These are phyloP conservation scores for Craniophora ligustri DNA, from an alignment of 2,888 invertebrate species.

Conservation along the genomic window DNA sequence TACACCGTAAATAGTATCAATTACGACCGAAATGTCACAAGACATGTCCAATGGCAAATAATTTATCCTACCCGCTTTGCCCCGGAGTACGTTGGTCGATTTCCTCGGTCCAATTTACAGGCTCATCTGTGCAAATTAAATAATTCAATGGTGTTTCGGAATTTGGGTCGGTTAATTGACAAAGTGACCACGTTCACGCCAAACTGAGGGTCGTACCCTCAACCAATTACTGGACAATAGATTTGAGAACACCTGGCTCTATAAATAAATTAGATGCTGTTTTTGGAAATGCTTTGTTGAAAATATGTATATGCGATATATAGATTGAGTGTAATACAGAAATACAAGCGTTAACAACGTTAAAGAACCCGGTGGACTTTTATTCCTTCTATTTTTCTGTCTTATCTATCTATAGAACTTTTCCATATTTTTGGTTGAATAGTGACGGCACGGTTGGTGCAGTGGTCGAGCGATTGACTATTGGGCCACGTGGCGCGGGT, in stretches of 20 bases:
- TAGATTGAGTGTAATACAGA: too few relatives aligned
- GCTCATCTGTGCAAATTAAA: constrained; percentile 40
- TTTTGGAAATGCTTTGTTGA: constrained; percentile 5
- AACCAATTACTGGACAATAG: constrained; percentile 43
- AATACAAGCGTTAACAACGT: too few relatives aligned
- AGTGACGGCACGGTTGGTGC: too few relatives aligned
- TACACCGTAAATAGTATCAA: too few relatives aligned
- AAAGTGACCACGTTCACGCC: constrained; percentile 45
- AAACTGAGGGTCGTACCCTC: constrained; percentile 20
- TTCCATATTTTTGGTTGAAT: too few relatives aligned
- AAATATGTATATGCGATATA: constrained; percentile 7
- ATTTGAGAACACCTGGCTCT: constrained; percentile 41
- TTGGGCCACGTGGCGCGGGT: too few relatives aligned
- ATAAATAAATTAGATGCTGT: constrained; percentile 42
- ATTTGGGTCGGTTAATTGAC: constrained; percentile 42
- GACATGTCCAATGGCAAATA: neutral
- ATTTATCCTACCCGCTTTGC: neutral
- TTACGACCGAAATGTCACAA: too few relatives aligned
- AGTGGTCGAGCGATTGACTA: too few relatives aligned
- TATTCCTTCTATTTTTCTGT: too few relatives aligned
- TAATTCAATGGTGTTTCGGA: constrained; percentile 37
- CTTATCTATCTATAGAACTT: too few relatives aligned
- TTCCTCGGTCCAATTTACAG: constrained; percentile 24
- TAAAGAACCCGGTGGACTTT: too few relatives aligned
- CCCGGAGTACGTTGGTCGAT: neutral